Evolutionary conservation across 2,888 invertebrate genomes (phyloP).

Genomic region (Drosophila algonquin): DNA sequence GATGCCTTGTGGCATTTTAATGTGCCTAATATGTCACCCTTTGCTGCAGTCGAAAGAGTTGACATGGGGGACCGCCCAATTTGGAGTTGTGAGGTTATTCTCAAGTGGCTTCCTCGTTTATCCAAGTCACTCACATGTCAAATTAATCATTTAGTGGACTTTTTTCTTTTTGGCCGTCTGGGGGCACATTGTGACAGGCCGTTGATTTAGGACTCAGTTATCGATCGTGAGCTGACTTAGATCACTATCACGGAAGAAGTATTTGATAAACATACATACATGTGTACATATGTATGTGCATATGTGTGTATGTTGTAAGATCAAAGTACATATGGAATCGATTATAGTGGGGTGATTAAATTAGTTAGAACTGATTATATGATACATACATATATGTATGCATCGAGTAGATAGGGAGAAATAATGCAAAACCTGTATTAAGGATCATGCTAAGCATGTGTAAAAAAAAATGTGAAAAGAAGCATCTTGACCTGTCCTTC

Average conservation of each 20-base stretch:
- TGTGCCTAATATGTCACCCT: constrained; percentile 73
- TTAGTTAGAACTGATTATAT: not conserved
- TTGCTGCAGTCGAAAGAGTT: constrained; percentile 61
- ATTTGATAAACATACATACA: too few relatives aligned
- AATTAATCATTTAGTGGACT: constrained; percentile 68
- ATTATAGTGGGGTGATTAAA: constrained; percentile 24
- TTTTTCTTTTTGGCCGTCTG: constrained; percentile 11
- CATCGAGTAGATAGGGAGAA: not conserved
- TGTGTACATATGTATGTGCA: too few relatives aligned
- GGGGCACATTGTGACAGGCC: constrained; percentile 56
- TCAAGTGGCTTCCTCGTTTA: constrained; percentile 58
- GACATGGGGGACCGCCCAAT: constrained; percentile 66
- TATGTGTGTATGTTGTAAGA: constrained; percentile 1
- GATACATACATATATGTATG: not conserved
- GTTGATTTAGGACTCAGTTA: constrained; percentile 66
- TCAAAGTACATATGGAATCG: constrained; percentile 45
- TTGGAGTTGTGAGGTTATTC: constrained; percentile 27
- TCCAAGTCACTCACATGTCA: constrained; percentile 73
- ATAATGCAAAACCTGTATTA: not conserved
- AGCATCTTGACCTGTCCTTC: not conserved
- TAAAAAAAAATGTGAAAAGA: not conserved
- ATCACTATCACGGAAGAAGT: constrained; percentile 18
- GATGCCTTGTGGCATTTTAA: constrained; percentile 74
- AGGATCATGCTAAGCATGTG: too few relatives aligned
- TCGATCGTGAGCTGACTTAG: constrained; percentile 40